Conservation (phyloP, 2,797 vertebrate genomes). For the Gymnothorax reevesii region DNA sequence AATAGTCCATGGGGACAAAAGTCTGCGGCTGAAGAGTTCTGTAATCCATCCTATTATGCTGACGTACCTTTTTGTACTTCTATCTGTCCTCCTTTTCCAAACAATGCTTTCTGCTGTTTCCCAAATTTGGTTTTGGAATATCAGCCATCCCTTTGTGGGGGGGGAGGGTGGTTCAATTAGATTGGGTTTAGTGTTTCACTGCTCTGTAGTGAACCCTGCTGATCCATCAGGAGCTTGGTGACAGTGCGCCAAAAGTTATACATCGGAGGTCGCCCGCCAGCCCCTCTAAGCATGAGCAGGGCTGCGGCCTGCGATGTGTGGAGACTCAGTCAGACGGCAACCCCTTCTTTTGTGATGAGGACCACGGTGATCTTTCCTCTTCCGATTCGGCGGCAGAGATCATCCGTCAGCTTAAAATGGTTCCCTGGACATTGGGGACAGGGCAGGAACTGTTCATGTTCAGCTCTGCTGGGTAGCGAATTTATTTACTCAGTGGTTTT, state of each 20-base stretch:
- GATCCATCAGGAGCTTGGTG: neutral
- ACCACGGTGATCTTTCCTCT: neutral
- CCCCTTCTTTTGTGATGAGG: neutral
- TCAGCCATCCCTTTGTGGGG: no score
- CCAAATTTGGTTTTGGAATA: no score
- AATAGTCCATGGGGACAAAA: no score
- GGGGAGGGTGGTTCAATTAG: neutral
- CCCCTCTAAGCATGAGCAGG: neutral
- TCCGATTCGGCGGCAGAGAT: neutral
- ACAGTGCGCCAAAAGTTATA: neutral
- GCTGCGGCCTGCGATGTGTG: no score
- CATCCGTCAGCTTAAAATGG: neutral
- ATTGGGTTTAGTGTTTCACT: neutral
- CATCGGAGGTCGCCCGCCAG: neutral
- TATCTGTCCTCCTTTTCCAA: no score
- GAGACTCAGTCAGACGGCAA: neutral
- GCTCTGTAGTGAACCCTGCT: neutral
- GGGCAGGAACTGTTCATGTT: neutral
- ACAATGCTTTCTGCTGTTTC: no score
- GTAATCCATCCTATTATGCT: no score
- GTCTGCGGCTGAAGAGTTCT: no score
- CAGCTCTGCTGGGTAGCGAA: neutral
- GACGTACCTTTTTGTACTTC: no score
- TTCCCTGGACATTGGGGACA: neutral
- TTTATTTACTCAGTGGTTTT: neutral